These are phyloP conservation scores for Allacma fusca DNA, from an alignment of 2,888 invertebrate species.

Conservation along the genomic window DNA sequence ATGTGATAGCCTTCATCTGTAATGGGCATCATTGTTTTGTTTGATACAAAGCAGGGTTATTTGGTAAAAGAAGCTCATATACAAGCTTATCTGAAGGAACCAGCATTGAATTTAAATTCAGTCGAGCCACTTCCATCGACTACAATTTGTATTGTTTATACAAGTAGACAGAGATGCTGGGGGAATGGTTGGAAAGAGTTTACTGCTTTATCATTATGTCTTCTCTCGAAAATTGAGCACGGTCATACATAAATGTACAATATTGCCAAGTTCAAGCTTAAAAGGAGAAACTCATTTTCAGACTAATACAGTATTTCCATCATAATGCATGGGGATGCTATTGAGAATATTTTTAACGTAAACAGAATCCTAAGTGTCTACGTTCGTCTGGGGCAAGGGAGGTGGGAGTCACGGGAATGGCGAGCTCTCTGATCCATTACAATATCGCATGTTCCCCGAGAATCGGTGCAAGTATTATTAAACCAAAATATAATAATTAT, in stretches of 20 bases:
- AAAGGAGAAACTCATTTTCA: no score
- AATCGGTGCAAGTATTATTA: no score
- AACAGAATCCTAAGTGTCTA: no score
- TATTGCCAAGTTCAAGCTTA: no score
- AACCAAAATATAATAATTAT: no score
- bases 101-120: conserved; percentile 24
- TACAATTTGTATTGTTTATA: conserved; percentile 14
- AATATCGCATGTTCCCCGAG: no score
- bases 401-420: no score
- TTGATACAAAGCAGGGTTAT: conserved; percentile 1
- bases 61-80: background rate
- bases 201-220: background rate
- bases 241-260: background rate
- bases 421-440: no score
- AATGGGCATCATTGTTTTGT: background rate
- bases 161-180: background rate
- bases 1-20: conserved; percentile 5
- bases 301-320: no score
- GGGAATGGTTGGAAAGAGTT: background rate
- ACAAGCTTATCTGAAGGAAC: background rate
- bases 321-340: no score
- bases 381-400: no score
- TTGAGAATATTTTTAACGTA: no score
- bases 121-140: background rate
- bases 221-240: background rate